phyloP scores from a whole-genome alignment of 2,797 vertebrate species.

The Bradypus variegatus region DNA sequence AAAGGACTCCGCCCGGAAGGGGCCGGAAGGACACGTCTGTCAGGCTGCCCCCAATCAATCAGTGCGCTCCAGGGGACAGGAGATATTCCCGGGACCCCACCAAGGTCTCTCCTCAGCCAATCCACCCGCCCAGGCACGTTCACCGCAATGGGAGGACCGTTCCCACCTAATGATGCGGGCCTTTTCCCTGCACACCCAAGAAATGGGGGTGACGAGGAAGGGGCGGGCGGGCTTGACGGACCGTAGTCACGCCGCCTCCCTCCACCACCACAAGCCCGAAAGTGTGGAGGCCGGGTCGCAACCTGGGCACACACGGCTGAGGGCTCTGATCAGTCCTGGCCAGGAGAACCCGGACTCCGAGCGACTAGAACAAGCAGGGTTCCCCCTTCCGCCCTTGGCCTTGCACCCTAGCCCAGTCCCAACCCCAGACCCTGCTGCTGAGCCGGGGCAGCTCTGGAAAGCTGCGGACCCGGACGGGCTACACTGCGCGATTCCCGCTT shows the following conservation, averaged over 20 bases:
- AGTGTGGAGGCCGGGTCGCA: not conserved
- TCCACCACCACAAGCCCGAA: not conserved
- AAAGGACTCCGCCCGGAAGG: not conserved
- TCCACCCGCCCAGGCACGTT: not conserved
- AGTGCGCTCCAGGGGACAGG: not conserved
- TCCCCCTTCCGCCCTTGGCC: not conserved
- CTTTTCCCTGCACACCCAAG: not conserved
- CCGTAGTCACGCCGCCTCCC: not conserved
- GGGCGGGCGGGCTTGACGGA: not conserved
- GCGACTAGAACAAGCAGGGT: not conserved
- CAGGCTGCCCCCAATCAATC: constrained; percentile 43
- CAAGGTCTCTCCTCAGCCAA: not conserved
- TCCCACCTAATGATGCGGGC: not conserved
- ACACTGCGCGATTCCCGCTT: not conserved
- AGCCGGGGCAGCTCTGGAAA: not conserved
- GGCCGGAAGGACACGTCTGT: constrained; percentile 31
- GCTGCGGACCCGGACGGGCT: fast-evolving
- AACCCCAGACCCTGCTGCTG: not conserved
- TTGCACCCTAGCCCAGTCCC: not conserved
- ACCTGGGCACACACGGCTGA: not conserved
- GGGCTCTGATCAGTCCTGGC: not conserved
- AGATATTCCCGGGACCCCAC: not conserved
- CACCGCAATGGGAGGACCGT: not conserved
- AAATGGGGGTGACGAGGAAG: not conserved
- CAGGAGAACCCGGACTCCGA: not conserved